Evolutionary conservation across 2,797 vertebrate species (phyloP).

Genomic region (Furcifer pardalis): DNA sequence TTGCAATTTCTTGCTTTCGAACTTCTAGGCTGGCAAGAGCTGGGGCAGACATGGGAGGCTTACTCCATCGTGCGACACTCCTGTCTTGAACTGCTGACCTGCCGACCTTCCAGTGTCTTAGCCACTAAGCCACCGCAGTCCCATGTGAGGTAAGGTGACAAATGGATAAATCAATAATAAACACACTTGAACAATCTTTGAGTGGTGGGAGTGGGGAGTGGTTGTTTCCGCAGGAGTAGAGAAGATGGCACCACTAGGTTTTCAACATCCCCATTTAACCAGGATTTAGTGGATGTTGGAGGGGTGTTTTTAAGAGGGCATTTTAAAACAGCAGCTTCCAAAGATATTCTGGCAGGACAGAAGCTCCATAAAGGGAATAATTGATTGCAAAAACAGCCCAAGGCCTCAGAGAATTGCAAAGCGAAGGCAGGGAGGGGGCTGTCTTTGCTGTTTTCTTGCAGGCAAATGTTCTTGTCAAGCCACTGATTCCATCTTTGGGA

Average conservation of each 20-base stretch:
- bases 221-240: no score
- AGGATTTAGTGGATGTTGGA: not conserved
- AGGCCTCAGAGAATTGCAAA: not conserved
- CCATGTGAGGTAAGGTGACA: no score
- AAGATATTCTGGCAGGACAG: not conserved
- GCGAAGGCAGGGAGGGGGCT: not conserved
- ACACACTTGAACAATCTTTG: not conserved
- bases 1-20: no score
- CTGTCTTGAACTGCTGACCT: no score
- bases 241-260: not conserved
- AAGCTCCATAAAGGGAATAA: slow-evolving; percentile 37
- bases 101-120: no score
- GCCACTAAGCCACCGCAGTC: no score
- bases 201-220: not conserved
- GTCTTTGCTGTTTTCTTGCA: slow-evolving; percentile 59
- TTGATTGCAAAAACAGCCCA: not conserved
- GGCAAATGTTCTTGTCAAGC: slow-evolving; percentile 41
- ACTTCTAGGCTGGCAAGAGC: no score
- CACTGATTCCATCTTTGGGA: slow-evolving; percentile 59
- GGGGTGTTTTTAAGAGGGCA: not conserved
- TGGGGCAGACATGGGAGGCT: no score
- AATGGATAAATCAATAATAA: no score
- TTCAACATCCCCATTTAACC: not conserved
- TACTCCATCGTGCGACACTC: no score
- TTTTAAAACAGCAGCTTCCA: not conserved